Base-by-base conservation (phyloP, 2,888 invertebrate species). In the Drosophila cognata region DNA sequence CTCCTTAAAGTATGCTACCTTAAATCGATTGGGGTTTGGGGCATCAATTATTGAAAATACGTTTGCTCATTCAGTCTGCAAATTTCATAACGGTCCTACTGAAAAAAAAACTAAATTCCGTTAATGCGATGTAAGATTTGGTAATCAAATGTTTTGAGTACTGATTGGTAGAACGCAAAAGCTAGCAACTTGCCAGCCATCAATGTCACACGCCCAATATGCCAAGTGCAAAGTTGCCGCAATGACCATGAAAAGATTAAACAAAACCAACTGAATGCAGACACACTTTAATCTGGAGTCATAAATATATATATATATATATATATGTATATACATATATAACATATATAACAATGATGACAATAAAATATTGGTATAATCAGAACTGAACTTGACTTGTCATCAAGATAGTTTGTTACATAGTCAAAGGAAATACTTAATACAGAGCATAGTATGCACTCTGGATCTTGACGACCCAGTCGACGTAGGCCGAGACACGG, bases 401-500 rank as follows among this genome's bases (percentile, higher is more conserved):
- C 53, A 53, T 70, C 55, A 60, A 74, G 56, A 53, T 6, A 2
- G 1, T 77, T 77, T 77, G 74, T 78, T 78, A 10, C 29, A 38
- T 36, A 21, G 18, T 43, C 18, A 16, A 18, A 0, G 10, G 2
- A 31, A 10, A 3, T 55, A 31, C 51, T 86, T 89, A 91, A 66
- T 55, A 62, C 33, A 92, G 74, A 21, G 36, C 64, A 61, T 91
- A 89, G 74, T 77, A 92, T 31, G 92, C 84, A 41, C 57, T 67
- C 71, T 91, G 82, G 18, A 91, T 61, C n/a, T 79, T 64, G 25
- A 6, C 0, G 6, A 94, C 84, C 94, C 94, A 94, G 13, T 92
- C 90, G 58, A 92, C 11, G 79, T 93, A 94, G 28, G 93, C 89
- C 0, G 94, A 92, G 2, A 93, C 92, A 13, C 93, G 92, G 0